phyloP scores from a whole-genome alignment of 2,797 vertebrate genomes.

The Chelmon rostratus region DNA sequence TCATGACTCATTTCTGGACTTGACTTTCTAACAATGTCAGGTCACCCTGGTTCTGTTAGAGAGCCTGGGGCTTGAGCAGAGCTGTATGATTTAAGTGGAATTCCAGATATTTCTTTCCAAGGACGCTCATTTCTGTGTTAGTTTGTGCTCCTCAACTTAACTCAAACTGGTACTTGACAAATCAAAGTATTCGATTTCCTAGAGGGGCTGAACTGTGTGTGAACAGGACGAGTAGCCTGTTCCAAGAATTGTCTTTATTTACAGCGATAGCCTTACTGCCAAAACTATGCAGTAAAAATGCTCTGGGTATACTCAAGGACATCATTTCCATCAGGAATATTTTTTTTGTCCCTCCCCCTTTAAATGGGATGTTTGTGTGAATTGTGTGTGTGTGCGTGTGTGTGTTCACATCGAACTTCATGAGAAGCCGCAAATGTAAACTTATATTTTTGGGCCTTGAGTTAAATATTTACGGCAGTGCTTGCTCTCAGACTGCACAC shows the following conservation, averaged over 20 bases:
- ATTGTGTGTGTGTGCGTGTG: constrained; percentile 1
- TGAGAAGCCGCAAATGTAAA: constrained; percentile 20
- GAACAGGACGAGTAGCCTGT: constrained; percentile 14
- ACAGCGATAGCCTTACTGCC: constrained; percentile 24
- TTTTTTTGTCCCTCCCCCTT: not conserved
- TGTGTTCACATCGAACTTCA: constrained; percentile 6
- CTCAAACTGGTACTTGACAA: constrained; percentile 50
- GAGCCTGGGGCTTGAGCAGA: constrained; percentile 49
- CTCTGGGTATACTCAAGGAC: constrained; percentile 33
- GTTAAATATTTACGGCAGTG: constrained; percentile 4
- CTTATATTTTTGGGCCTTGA: constrained; percentile 9
- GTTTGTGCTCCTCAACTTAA: constrained; percentile 47
- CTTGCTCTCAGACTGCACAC: constrained; percentile 7
- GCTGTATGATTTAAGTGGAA: constrained; percentile 53
- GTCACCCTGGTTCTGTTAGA: constrained; percentile 52
- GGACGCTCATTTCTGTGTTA: constrained; percentile 45
- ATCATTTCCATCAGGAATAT: constrained; percentile 22
- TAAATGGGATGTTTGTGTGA: constrained; percentile 33
- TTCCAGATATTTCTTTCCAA: constrained; percentile 60
- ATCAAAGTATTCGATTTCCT: constrained; percentile 53
- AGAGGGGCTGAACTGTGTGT: constrained; percentile 28
- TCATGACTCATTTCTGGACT: constrained; percentile 72
- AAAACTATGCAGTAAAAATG: constrained; percentile 41
- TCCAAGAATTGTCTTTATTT: constrained; percentile 43
- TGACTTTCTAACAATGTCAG: constrained; percentile 78